Percentiles rank a stretch among this genome's conserved stretches.
These are phyloP conservation scores for Pangasianodon gigas DNA, from an alignment of 2,113 vertebrate species.

Conservation along the genomic window DNA sequence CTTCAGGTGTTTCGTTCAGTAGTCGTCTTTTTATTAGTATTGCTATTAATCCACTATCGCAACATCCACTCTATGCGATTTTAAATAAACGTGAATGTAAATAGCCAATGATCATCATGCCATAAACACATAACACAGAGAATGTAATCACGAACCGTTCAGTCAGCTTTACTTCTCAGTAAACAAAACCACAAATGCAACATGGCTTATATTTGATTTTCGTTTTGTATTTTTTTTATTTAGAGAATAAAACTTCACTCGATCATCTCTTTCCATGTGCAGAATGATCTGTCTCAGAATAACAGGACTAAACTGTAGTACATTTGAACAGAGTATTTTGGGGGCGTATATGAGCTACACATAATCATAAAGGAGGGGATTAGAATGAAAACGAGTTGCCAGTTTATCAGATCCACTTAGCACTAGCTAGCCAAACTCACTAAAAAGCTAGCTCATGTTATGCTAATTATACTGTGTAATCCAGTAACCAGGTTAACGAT, in stretches of 20 bases:
- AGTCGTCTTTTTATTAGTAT: not conserved
- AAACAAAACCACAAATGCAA: not conserved
- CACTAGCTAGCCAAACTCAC: not conserved
- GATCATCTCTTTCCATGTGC: not conserved
- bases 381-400: not conserved
- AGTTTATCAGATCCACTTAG: not conserved
- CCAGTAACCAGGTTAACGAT: not conserved
- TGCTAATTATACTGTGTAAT: not conserved
- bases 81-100: not conserved
- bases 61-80: not conserved
- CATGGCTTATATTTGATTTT: not conserved
- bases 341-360: not conserved
- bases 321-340: not conserved
- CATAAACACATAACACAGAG: not conserved
- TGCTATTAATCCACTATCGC: not conserved
- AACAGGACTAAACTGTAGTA: not conserved
- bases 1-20: slow-evolving; percentile 35
- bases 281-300: not conserved
- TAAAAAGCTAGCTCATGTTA: not conserved
- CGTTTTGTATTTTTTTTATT: not conserved
- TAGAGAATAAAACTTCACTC: not conserved
- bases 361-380: not conserved
- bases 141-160: not conserved
- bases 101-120: not conserved
- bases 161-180: not conserved